phyloP scores from a whole-genome alignment of 1,140 invertebrate species.

The Lordiphosa stackelbergi region DNA sequence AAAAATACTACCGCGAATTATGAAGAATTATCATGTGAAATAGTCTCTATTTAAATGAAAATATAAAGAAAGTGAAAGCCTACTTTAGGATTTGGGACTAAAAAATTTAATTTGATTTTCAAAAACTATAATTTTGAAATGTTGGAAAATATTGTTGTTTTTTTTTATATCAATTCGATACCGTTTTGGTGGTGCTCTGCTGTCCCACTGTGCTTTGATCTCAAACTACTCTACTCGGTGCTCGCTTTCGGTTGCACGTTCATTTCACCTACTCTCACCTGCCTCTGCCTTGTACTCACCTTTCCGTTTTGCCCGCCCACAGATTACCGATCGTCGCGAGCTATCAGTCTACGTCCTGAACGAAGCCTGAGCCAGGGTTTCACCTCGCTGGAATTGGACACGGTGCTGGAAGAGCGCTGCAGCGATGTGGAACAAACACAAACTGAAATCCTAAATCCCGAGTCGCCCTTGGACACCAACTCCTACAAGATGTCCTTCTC shows the following conservation, averaged over 20 bases:
- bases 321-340: constrained; percentile 80
- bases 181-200: too few relatives aligned
- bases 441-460: constrained; percentile 71
- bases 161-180: too few relatives aligned
- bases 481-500: constrained; percentile 74
- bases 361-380: constrained; percentile 82
- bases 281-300: background rate
- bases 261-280: background rate
- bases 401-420: constrained; percentile 87
- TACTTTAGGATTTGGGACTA: too few relatives aligned
- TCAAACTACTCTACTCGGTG: too few relatives aligned
- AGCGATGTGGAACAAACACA: constrained; percentile 85
- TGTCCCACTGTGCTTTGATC: too few relatives aligned
- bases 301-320: background rate
- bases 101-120: too few relatives aligned
- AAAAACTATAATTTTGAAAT: too few relatives aligned
- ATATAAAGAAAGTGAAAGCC: too few relatives aligned
- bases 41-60: too few relatives aligned
- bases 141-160: too few relatives aligned
- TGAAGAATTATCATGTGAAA: too few relatives aligned
- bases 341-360: constrained; percentile 83
- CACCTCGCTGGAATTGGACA: constrained; percentile 86
- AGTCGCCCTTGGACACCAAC: constrained; percentile 70
- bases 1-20: too few relatives aligned
- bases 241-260: background rate